Evolutionary conservation across 2,113 vertebrate genomes (phyloP).

Genomic region (Fulmarus glacialis): DNA sequence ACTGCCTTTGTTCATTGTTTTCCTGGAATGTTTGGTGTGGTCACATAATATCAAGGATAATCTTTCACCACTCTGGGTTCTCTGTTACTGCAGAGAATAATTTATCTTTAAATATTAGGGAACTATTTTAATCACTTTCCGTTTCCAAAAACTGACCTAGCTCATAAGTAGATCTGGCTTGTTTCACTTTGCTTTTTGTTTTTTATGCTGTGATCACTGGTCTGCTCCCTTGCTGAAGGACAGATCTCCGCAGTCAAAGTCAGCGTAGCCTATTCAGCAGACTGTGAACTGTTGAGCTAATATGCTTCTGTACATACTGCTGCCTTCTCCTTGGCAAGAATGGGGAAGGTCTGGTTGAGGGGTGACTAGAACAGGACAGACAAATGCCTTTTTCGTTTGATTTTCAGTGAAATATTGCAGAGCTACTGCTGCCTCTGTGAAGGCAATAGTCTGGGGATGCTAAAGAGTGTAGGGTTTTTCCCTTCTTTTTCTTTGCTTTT

Average conservation of each 20-base stretch:
- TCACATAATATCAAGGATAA: neutral
- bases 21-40: neutral
- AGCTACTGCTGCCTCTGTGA: neutral
- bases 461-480: neutral
- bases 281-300: neutral
- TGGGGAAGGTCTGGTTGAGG: neutral
- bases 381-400: neutral
- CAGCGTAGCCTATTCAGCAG: neutral
- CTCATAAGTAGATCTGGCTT: neutral
- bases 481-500: neutral
- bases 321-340: neutral
- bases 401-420: neutral
- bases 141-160: neutral
- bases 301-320: neutral
- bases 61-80: neutral
- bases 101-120: neutral
- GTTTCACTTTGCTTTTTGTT: neutral
- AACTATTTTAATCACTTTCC: neutral
- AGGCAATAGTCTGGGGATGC: neutral
- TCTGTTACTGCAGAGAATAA: neutral
- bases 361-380: neutral
- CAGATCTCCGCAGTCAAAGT: neutral
- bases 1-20: neutral
- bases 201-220: neutral
- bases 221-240: neutral